These are phyloP conservation scores for Magallana angulata DNA, from an alignment of 1,140 invertebrate genomes.

Conservation along the genomic window DNA sequence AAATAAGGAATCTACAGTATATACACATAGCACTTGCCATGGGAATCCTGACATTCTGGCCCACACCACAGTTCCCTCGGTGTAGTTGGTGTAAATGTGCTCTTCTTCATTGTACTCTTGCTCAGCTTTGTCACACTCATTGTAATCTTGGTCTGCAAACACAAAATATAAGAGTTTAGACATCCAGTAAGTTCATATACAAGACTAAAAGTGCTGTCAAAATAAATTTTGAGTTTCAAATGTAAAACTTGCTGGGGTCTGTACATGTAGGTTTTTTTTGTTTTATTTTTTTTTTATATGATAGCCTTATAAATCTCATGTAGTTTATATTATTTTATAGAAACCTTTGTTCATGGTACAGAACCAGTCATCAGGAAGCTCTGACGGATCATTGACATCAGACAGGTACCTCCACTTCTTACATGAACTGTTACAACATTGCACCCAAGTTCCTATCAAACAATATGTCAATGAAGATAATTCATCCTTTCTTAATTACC, in stretches of 20 bases:
- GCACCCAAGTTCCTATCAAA: constrained; percentile 82
- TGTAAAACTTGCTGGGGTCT: too few species aligned
- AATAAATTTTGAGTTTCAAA: too few species aligned
- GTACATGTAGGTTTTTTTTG: too few species aligned
- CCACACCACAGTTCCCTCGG: constrained; percentile 85
- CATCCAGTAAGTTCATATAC: too few species aligned
- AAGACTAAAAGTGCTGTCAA: too few species aligned
- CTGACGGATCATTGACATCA: constrained; percentile 82
- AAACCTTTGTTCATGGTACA: constrained; percentile 84
- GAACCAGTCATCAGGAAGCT: constrained; percentile 83
- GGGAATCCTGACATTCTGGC: constrained; percentile 83
- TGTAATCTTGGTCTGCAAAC: constrained; percentile 79
- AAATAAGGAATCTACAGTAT: too few species aligned
- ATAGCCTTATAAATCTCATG: too few species aligned
- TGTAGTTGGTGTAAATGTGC: constrained; percentile 72
- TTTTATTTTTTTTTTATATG: too few species aligned
- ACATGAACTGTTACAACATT: constrained; percentile 82
- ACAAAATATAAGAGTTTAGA: neutral
- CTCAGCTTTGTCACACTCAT: constrained; percentile 81
- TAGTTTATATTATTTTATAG: neutral
- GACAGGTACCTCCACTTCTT: constrained; percentile 82
- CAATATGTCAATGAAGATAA: neutral
- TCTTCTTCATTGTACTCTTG: constrained; percentile 79
- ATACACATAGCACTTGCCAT: constrained; percentile 82
- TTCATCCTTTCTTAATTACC: too few species aligned